Evolutionary conservation across 2,888 invertebrate genomes (phyloP), one percentile per base, ranked within the genome.

Genomic region (Hetaerina titia): DNA sequence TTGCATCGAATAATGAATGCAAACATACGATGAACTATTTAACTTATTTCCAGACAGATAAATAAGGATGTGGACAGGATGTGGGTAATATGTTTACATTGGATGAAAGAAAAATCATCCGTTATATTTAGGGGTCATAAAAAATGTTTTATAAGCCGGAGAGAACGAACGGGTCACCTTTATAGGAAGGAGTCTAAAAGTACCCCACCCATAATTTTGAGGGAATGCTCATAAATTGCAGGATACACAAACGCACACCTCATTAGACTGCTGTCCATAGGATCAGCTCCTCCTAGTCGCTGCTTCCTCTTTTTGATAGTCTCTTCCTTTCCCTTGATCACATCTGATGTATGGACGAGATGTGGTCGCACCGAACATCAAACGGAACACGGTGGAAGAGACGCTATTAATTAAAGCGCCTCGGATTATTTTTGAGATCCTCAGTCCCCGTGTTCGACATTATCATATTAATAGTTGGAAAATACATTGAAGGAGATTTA

Each of bases 301-400:
- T 5, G 74, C 74, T 69, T 69, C 69, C 81, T 81, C 31, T 15
- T 13, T 25, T 25, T 81, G 81, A 81, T 81, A 31, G 81, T 31
- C 81, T 69, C 69, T n/a, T 69, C 69, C 69, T 74, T 74, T 25
- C 25, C 81, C 81, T 81, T 81, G 81, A 81, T 81, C 81, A 22
- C 81, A 13, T 31, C 25, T 81, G 81, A 81, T 81, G 81, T 31
- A 81, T 81, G 81, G 81, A 81, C 81, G 25, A 31, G 60, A 60
- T 15, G 60, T 17, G 60, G 81, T 81, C 81, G 81, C 8, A 31
- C 31, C 31, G 7, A 31, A 31, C 25, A 81, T 81, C 81, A 81
- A 81, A 81, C 81, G 13, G 81, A 7, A 31, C 31, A 5, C 25
- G 31, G 4, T 31, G 81, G 25, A 25, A 15, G 81, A 81, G n/a